Evolutionary conservation across 1,140 invertebrate species (phyloP), one percentile per base, ranked within the genome.

Genomic region (Conus betulinus): DNA sequence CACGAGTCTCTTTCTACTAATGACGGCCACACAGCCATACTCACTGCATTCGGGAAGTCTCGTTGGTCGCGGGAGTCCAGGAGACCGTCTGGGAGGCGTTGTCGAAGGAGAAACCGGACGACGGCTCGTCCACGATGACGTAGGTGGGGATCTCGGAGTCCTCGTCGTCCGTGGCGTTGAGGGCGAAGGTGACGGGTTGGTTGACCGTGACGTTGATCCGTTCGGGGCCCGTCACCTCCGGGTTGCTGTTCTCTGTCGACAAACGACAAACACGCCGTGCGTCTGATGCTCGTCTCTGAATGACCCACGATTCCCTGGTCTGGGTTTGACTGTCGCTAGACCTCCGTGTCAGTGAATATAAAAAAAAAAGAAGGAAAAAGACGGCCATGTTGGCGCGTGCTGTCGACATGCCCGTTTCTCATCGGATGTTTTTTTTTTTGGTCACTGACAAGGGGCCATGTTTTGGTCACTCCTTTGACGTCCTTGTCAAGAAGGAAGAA

Each of bases 171-270:
- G 20, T 52, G 39, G 85, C 85, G 27, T 76, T 76, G 23, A 89
- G 53, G 0, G 23, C 25, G 8, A 87, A 39, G 52, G 39, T 1
- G n/a, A n/a, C 25, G 6, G 57, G 51, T 63, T 87, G 7, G 60
- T 84, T 84, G 55, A 89, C 67, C 15, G 86, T 89, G 7, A 87
- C 85, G 82, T 87, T 85, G 3, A 89, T 13, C 3, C n/a, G 23
- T 11, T 4, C 10, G 60, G 85, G 71, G 1, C 88, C 88, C 53
- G 71, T 79, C 71, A 87, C 13, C 13, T 53, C 67, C 25, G 88
- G 88, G 74, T 55, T 60, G 60, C 10, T 39, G 86, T 89, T 89
- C 15, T 79, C 88, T 89, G 76, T n/a, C 15, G 57, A 11, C 60
- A 87, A 1, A 57, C 25, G 57, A 23, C 15, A 25, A 23, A 20